Percentiles rank a stretch among this genome's conserved stretches.
These are phyloP conservation scores for Spermophilus dauricus DNA, from an alignment of 2,113 vertebrate species.

Conservation along the genomic window DNA sequence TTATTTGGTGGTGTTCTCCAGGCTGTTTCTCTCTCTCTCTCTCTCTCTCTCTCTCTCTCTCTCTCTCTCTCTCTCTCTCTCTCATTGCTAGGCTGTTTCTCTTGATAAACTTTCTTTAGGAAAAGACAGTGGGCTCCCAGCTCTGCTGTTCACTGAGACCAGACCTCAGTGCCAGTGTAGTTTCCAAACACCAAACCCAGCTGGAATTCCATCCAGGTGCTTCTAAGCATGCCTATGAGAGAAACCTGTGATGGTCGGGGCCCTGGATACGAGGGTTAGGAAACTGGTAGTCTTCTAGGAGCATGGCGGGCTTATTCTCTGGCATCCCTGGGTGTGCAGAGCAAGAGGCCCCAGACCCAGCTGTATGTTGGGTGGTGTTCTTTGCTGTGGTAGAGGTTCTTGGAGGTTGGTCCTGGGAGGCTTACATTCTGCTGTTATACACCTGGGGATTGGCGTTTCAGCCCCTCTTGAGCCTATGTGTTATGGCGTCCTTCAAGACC, in stretches of 20 bases:
- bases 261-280: not conserved
- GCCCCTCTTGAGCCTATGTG: not conserved
- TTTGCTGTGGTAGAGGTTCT: not conserved
- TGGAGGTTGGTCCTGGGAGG: not conserved
- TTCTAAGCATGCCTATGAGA: constrained; percentile 33
- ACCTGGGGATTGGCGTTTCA: not conserved
- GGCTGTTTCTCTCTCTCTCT: not conserved
- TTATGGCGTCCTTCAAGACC: not conserved
- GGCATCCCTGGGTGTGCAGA: not conserved
- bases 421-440: not conserved
- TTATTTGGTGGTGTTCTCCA: not conserved
- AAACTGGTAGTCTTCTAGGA: not conserved
- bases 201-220: not conserved
- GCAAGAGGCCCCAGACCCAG: not conserved
- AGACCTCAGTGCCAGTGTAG: not conserved
- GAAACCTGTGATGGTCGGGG: not conserved
- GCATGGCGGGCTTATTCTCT: not conserved
- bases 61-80: too few species aligned
- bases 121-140: not conserved
- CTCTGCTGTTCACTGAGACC: not conserved
- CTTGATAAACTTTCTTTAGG: constrained; percentile 23
- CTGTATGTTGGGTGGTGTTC: not conserved
- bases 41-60: not conserved
- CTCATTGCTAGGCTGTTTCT: not conserved
- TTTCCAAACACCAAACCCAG: not conserved